Percentiles rank a stretch among this genome's conserved stretches.
These are phyloP conservation scores for Euspilapteryx auroguttella DNA, from an alignment of 2,888 invertebrate genomes.

Conservation along the genomic window DNA sequence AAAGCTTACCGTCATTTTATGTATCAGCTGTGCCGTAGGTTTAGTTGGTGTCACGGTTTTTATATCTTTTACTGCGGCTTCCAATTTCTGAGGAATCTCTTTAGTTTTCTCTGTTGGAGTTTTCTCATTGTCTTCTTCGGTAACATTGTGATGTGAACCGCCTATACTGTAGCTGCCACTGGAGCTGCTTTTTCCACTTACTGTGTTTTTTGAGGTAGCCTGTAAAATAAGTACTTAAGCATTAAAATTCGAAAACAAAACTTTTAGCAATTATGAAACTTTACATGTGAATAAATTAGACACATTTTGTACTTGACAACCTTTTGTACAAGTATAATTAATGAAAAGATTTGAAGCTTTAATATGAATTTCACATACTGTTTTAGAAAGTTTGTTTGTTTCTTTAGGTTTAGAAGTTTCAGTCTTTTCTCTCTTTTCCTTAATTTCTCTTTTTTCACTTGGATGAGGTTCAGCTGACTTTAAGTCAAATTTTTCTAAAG, in stretches of 20 bases:
- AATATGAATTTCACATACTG: slow-evolving; percentile 13
- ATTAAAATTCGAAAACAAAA: slow-evolving; percentile 3
- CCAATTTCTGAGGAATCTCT: slow-evolving; percentile 21
- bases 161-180: slow-evolving; percentile 55
- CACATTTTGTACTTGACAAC: too few relatives aligned
- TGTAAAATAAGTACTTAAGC: slow-evolving; percentile 11
- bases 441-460: slow-evolving; percentile 20
- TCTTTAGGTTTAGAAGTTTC: slow-evolving; percentile 36
- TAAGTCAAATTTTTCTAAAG: slow-evolving; percentile 40
- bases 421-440: slow-evolving; percentile 44
- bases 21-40: slow-evolving; percentile 33
- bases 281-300: too few relatives aligned
- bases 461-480: slow-evolving; percentile 36
- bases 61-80: slow-evolving; percentile 14
- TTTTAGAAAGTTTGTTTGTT: slow-evolving; percentile 24
- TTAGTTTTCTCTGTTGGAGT: slow-evolving; percentile 24
- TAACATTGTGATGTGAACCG: slow-evolving; percentile 46
- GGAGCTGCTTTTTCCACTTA: slow-evolving; percentile 53
- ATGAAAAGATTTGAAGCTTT: too few relatives aligned
- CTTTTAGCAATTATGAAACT: too few relatives aligned
- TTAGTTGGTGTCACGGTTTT: too few relatives aligned
- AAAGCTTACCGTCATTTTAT: slow-evolving; percentile 38
- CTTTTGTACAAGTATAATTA: too few relatives aligned
- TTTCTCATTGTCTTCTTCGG: slow-evolving; percentile 27
- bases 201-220: slow-evolving; percentile 25